Base-by-base conservation (phyloP, 1,140 invertebrate genomes). In the Nasonia giraulti region DNA sequence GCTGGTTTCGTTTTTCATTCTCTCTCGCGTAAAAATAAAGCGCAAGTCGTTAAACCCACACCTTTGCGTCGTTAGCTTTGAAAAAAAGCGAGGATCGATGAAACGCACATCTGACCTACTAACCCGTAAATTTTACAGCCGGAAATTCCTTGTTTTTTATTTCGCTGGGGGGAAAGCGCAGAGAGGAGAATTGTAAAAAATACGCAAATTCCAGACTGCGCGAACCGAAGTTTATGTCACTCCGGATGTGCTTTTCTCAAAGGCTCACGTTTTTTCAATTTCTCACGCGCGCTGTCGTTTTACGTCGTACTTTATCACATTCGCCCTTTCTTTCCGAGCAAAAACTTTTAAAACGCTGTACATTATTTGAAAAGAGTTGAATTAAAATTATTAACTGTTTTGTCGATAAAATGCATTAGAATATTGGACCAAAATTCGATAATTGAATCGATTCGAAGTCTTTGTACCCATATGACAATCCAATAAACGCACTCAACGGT, bases 81-180 rank as follows among this genome's bases (percentile, higher is more conserved):
- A 62, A 62, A n/a, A n/a, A 62, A 62, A 62, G 27, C 27, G 47
- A 50, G 17, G 55, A 62, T 62, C 55, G 55, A 62, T 62, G 55
- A 62, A 62, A 62, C 55, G 55, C 55, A 62, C 55, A 62, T 62
- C 55, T 62, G 55, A 62, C 55, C 55, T 62, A 62, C 17, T 62
- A n/a, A 62, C 55, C 55, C 55, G 55, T 62, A 62, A 62, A 62
- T 62, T 62, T 62, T 62, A 62, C 55, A 20, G 20, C 55, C 55
- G 55, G 55, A n/a, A 62, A 62, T 62, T 62, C 55, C 55, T 62
- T 62, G 20, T 62, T 62, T 62, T 62, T 62, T 62, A 62, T 62
- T 20, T 62, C 55, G 20, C 17, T n/a, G 55, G 2, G 20, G 55
- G 2, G 55, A 62, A 62, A 55, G 50, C n/a, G 7, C 55, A n/a